Evolutionary conservation across 1,140 invertebrate species (phyloP), one percentile per base, ranked within the genome.

Genomic region (Eubasilissa regina): DNA sequence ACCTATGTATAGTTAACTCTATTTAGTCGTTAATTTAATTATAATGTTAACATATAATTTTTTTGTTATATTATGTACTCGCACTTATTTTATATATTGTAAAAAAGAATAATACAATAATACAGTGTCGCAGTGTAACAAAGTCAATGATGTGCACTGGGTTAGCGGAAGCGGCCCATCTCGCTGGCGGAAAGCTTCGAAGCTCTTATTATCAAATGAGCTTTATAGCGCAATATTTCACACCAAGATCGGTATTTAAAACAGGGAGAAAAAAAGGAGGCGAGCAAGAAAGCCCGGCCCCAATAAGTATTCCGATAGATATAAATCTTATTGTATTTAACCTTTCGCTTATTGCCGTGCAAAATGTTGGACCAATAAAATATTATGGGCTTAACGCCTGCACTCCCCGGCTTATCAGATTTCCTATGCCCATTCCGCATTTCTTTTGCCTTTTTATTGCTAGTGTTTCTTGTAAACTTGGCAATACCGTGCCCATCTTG

Each of bases 281-380:
- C 55, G 70, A 47, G 43, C 58, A 47, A 12, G 19, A 55, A 51
- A 75, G 78, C 45, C 77, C 51, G 77, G 62, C 77, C 80, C 79
- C 81, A 77, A 79, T 77, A 77, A 79, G 81, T 80, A 82, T 82
- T 82, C 75, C 81, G 75, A 82, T 82, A 79, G 81, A 82, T 82
- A 80, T 82, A 77, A 82, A 82, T 82, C 81, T 82, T 80, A 82
- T 80, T 80, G 81, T 82, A 82, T 82, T 82, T 82, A 82, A 82
- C 81, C 81, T 82, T 82, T 82, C 81, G 81, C 79, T 82, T 82
- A 80, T 82, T 79, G 81, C 75, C 80, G 74, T 78, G 81, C 76
- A 82, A 82, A 80, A 82, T 76, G 78, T 45, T 82, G 81, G 77
- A 80, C 81, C 81, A 82, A 82, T 82, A 82, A 82, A 80, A 82